Percentiles rank a stretch among this genome's conserved stretches.
phyloP scores from a whole-genome alignment of 2,113 vertebrate genomes.

The Oenanthe melanoleuca region DNA sequence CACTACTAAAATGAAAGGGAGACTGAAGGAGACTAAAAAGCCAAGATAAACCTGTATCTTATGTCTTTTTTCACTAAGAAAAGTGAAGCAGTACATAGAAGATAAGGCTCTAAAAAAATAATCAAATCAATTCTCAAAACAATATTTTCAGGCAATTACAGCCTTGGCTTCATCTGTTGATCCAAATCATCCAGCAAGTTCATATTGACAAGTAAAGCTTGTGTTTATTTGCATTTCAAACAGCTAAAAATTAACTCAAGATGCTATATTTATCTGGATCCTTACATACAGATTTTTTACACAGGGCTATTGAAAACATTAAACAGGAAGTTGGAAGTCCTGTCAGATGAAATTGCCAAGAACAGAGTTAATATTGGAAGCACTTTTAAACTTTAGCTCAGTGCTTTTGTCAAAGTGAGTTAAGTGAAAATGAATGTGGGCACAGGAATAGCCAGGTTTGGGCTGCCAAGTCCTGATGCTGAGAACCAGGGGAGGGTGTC shows the following conservation, averaged over 20 bases:
- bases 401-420: background rate
- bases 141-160: background rate
- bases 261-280: background rate
- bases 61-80: background rate
- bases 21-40: background rate
- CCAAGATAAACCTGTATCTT: background rate
- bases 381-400: background rate
- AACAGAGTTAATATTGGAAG: background rate
- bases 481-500: background rate
- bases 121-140: background rate
- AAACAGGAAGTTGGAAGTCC: background rate
- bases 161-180: background rate
- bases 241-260: background rate
- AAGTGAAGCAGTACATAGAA: background rate
- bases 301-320: background rate
- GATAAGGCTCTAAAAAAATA: background rate
- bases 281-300: background rate
- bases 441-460: background rate
- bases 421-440: background rate
- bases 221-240: constrained; percentile 13
- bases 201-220: background rate
- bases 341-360: background rate
- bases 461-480: background rate
- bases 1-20: background rate
- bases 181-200: background rate